A percentile compares a stretch with the other conserved stretches of the same genome.
phyloP scores from a whole-genome alignment of 1,140 invertebrate species.

The Hycleus cichorii region DNA sequence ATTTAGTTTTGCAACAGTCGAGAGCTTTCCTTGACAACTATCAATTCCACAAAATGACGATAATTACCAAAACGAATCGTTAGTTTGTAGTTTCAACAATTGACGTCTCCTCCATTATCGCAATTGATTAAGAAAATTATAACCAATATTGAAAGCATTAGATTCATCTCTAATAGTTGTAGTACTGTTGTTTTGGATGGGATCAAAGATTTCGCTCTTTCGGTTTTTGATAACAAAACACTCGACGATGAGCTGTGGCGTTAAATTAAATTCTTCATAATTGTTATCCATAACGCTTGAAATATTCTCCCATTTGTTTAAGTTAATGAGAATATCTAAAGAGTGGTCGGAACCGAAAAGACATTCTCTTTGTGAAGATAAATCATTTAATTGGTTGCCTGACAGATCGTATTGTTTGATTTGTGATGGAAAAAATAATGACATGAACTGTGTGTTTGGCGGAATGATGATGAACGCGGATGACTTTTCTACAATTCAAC shows the following conservation, averaged over 20 bases:
- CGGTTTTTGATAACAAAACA: too few species aligned
- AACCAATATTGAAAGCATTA: too few species aligned
- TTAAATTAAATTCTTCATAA: constrained; percentile 27
- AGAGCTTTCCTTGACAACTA: too few species aligned
- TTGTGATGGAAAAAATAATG: constrained; percentile 7
- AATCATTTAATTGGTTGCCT: constrained; percentile 26
- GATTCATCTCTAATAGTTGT: too few species aligned
- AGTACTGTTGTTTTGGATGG: too few species aligned
- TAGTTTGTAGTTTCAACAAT: too few species aligned
- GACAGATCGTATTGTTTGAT: constrained; percentile 27
- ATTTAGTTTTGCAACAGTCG: too few species aligned
- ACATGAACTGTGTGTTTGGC: constrained; percentile 9
- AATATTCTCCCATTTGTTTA: constrained; percentile 22
- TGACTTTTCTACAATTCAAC: neutral
- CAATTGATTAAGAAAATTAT: too few species aligned
- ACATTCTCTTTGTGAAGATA: constrained; percentile 15
- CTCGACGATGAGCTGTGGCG: neutral
- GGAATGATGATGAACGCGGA: neutral
- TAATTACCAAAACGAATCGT: too few species aligned
- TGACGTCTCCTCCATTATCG: too few species aligned
- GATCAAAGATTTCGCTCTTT: too few species aligned
- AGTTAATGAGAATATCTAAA: constrained; percentile 25
- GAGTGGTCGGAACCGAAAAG: constrained; percentile 5
- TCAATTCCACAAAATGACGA: too few species aligned
- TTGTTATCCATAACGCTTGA: constrained; percentile 25